Base-by-base conservation (phyloP, 2,888 invertebrate species). In the Myopa tessellatipennis region DNA sequence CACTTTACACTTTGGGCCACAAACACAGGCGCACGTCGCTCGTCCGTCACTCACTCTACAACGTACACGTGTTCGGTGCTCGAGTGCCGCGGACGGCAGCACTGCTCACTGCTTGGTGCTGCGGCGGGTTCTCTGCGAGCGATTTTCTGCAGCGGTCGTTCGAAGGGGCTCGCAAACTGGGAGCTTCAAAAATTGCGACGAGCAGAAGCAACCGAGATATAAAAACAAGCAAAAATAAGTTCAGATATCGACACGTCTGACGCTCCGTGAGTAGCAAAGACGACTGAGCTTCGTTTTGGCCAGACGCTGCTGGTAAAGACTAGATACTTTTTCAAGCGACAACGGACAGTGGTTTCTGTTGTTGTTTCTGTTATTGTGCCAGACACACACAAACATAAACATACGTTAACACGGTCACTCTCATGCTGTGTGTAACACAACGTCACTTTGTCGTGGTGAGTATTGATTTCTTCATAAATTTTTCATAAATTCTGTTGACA, bases 1-100 rank as follows among this genome's bases (percentile, higher is more conserved):
- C 85, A 86, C 86, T 86, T 86, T 86, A 86, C 84, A 86, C 86
- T 86, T 84, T 84, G 83, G 72, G 77, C 79, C 82, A 76, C 34
- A 58, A 26, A 7, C 58, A 58, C n/a, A 34, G 61, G 18, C 65
- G 40, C n/a, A 69, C 7, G 68, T 26, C n/a, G 26, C 36, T 8
- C 14, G 26, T 8, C 52, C 61, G n/a, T 26, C 26, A 61, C 61
- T 10, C 26, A 26, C 26, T 45, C n/a, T 18, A 40, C 67, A 40
- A 45, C 40, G 18, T 34, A 52, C 34, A 36, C 63, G 61, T 18
- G 40, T 4, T 61, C 18, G 45, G 18, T 45, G 40, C 52, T 40
- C 36, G 34, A 12, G 12, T 14, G 60, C 60, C 60, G 63, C 63
- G 36, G 40, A 8, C 34, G 67, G 2, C 40, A n/a, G 67, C 6